Base-by-base conservation (phyloP, 2,797 vertebrate species). In the Paguma larvata region DNA sequence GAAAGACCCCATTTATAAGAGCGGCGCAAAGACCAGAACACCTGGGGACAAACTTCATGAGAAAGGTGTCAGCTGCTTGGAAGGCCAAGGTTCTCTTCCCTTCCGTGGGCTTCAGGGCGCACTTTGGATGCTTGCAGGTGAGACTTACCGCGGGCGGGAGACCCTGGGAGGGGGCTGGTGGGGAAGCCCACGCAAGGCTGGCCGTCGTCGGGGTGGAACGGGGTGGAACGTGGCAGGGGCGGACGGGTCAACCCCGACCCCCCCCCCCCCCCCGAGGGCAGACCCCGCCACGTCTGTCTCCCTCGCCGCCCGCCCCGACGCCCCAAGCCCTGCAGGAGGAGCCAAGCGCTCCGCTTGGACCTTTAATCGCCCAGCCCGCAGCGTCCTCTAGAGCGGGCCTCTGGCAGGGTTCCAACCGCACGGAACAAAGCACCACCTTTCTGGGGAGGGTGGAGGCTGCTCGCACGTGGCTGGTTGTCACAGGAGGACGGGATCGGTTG, bases 261-360 rank as follows among this genome's bases (percentile, higher is more conserved):
- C 30, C 0, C 38, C 34, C 44, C 62, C 30, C 0, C 38, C 2
- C 38, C 38, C 38, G 1, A 38, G 78, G 59, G 67, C 46, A 77
- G 44, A 18, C 32, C 30, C 1, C 18, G 0, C 38, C 7, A 8
- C 1, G 2, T 5, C 46, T 1, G 9, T 25, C 59, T 21, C 56
- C 30, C 83, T 21, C 2, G 1, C 44, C 1, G 38, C 44, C 63
- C 2, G 5, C 79, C 32, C 2, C 0, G 30, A 8, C 1, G 62
- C 72, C n/a, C 18, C 0, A 18, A 0, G 63, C 32, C 79, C 30
- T 25, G 34, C 63, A 32, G 91, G 30, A 44, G 53, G 16, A 27
- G 23, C 11, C 34, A 3, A 21, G 34, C 12, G 32, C 16, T 56
- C 38, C 2, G 0, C 16, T 13, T 7, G 23, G 7, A 11, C 34